These are phyloP conservation scores for Lagopus muta DNA, from an alignment of 2,113 vertebrate genomes.

Conservation along the genomic window DNA sequence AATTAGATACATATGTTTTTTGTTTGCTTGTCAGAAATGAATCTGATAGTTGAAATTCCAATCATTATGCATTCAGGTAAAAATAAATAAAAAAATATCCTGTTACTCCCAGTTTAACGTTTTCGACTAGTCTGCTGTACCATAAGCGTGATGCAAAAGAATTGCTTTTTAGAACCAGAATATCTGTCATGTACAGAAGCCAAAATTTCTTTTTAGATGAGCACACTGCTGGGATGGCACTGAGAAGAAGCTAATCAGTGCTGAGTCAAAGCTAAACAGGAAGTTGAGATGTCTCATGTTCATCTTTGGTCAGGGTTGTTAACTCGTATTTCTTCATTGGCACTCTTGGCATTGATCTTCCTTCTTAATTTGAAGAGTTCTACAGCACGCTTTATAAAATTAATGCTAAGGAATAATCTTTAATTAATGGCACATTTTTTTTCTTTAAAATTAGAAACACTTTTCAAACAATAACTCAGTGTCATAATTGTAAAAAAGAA, in stretches of 20 bases:
- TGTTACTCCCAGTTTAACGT: background rate
- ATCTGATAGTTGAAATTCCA: background rate
- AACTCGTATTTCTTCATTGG: background rate
- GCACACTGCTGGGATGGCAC: background rate
- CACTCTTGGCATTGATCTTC: background rate
- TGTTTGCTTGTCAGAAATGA: background rate
- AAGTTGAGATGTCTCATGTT: background rate
- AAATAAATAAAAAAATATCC: background rate
- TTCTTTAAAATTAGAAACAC: constrained; percentile 36
- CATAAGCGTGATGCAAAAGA: background rate
- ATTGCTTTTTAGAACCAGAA: background rate
- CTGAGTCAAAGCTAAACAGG: background rate
- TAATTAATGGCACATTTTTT: constrained; percentile 44
- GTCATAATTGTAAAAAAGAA: constrained; percentile 25
- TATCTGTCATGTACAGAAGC: background rate
- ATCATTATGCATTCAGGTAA: background rate
- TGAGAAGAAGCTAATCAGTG: background rate
- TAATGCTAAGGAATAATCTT: constrained; percentile 29
- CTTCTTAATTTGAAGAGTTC: constrained; percentile 19
- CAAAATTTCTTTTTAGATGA: background rate
- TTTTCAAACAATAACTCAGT: constrained; percentile 40
- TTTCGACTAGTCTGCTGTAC: background rate
- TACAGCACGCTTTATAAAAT: constrained; percentile 28
- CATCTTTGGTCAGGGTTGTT: background rate
- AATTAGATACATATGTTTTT: background rate